Conservation (phyloP, 2,113 vertebrate species). For the Neolamprologus modestus region DNA sequence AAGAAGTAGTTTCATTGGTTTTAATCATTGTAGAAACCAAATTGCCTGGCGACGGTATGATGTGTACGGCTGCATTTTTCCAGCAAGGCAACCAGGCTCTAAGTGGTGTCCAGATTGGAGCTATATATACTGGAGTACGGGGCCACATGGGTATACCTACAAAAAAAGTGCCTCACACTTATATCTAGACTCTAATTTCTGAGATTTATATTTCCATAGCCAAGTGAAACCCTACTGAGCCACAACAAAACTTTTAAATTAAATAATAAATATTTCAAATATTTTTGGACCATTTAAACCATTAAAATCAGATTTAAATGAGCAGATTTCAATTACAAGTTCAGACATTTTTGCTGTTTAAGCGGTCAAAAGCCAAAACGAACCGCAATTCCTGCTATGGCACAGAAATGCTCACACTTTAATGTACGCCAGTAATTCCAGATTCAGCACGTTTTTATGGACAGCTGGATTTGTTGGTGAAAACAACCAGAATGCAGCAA, state of each 20-base stretch:
- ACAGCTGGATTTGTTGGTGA: not conserved
- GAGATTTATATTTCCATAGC: not conserved
- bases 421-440: rapidly evolving
- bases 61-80: not conserved
- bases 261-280: not conserved
- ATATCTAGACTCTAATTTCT: not conserved
- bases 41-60: rapidly evolving
- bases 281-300: not conserved
- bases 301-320: not conserved
- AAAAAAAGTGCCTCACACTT: not conserved
- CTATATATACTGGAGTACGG: not conserved
- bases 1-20: not conserved
- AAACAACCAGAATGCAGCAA: not conserved
- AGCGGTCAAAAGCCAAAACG: not conserved
- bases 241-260: not conserved
- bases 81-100: not conserved
- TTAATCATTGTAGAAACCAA: not conserved
- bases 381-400: rapidly evolving
- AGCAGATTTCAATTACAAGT: not conserved
- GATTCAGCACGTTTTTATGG: not conserved
- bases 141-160: not conserved
- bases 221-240: not conserved
- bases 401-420: not conserved
- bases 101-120: rapidly evolving
- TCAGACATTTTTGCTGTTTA: not conserved